phyloP scores from a whole-genome alignment of 2,888 invertebrate genomes.

The Sphaerophoria rueppellii region DNA sequence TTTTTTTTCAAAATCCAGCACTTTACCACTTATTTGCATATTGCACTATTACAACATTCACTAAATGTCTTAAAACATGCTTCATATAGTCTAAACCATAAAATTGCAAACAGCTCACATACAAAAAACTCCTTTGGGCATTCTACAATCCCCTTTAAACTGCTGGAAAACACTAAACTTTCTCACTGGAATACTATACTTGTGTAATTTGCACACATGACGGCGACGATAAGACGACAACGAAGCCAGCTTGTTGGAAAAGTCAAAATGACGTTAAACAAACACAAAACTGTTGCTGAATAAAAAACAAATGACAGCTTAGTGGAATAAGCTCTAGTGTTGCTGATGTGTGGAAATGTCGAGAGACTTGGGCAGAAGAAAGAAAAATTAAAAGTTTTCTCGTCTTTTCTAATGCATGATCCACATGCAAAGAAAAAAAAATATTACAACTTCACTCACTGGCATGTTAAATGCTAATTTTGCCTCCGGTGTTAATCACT shows the following conservation, averaged over 20 bases:
- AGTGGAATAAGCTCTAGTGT: slow-evolving; percentile 12
- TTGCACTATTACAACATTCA: not conserved
- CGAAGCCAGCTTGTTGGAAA: not conserved
- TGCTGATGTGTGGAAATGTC: not conserved
- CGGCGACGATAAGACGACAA: not conserved
- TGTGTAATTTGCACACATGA: not conserved
- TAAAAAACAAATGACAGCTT: slow-evolving; percentile 64
- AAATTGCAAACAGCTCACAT: not conserved
- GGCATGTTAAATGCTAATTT: slow-evolving; percentile 74
- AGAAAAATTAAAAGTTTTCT: slow-evolving; percentile 54
- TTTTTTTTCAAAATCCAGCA: slow-evolving; percentile 8
- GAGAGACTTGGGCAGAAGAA: slow-evolving; percentile 15
- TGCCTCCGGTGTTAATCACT: slow-evolving; percentile 74
- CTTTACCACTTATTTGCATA: not conserved
- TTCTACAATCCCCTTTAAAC: not conserved
- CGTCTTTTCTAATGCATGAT: slow-evolving; percentile 61
- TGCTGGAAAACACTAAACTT: slow-evolving; percentile 21
- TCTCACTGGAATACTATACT: slow-evolving; percentile 11
- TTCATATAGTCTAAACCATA: not conserved
- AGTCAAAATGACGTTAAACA: slow-evolving; percentile 25
- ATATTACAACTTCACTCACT: slow-evolving; percentile 40
- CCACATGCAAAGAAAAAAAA: slow-evolving; percentile 51
- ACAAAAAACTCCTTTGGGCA: slow-evolving; percentile 10
- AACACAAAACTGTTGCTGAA: slow-evolving; percentile 52
- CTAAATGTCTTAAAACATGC: not conserved